Evolutionary conservation across 2,113 vertebrate genomes (phyloP), one percentile per base, ranked within the genome.

Genomic region (Saguinus midas): DNA sequence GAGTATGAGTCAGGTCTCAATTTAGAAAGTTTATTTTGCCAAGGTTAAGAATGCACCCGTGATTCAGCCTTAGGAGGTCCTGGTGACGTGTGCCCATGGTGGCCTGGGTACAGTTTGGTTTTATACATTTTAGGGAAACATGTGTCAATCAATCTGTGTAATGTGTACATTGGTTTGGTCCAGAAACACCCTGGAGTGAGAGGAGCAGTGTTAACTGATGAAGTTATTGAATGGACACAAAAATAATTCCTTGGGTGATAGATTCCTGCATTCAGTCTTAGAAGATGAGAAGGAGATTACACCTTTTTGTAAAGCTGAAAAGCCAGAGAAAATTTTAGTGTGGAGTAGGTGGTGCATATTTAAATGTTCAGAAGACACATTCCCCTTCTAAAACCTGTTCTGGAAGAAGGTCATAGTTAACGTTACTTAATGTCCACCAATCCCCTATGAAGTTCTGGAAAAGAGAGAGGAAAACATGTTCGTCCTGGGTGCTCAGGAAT

Each of bases 291-390:
- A 50, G 17, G 20, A 35, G 20, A 78, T 9, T 72, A 5, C 45
- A 52, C 45, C 13, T 7, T 78, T 45, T 57, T 84, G 73, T 25
- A 45, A 82, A 79, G 68, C 37, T 45, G 61, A 73, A 85, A 64
- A 94, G n/a, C 23, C 45, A 61, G 89, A 68, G 87, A 40, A 35
- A 32, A 55, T 76, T 61, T 79, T 6, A 72, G 40, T 45, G 27
- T 45, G 6, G 2, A 27, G 35, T 16, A 2, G 8, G 14, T 58
- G 29, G 48, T 7, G 8, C 5, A 3, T 4, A 55, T 13, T 12
- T 45, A 58, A 21, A 12, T 13, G 55, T 57, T 70, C 48, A 8
- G 13, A 17, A 35, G 37, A 50, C 29, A 57, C 23, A 17, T 16
- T 14, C 23, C 10, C 13, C n/a, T 83, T 87, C 10, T 14, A 17